These are phyloP conservation scores for Yponomeuta sedellus DNA, from an alignment of 2,888 invertebrate species.

Conservation along the genomic window DNA sequence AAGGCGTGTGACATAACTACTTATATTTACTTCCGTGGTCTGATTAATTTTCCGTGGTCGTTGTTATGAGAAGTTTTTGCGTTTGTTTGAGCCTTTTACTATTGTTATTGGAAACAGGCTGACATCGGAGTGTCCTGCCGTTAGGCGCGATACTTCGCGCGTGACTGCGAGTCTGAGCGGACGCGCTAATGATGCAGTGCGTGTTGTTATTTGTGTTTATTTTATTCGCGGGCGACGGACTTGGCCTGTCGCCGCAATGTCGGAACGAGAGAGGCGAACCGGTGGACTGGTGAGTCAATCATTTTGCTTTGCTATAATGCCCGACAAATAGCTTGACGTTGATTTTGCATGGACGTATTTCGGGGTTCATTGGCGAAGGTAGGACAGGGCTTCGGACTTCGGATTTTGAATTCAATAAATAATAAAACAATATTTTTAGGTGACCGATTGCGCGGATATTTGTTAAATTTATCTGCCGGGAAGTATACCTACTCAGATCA, in stretches of 20 bases:
- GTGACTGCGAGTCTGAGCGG: background rate
- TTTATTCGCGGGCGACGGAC: constrained; percentile 38
- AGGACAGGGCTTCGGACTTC: too few relatives aligned
- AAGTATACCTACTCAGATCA: too few relatives aligned
- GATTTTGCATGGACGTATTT: too few relatives aligned
- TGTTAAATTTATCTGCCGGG: too few relatives aligned
- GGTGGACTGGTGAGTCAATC: constrained; percentile 81
- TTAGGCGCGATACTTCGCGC: background rate
- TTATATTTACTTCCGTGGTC: background rate
- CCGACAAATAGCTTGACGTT: too few relatives aligned
- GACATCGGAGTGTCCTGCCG: background rate
- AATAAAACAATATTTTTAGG: too few relatives aligned
- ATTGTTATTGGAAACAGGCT: background rate
- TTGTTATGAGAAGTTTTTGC: background rate
- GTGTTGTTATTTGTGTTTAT: constrained; percentile 32
- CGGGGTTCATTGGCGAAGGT: too few relatives aligned
- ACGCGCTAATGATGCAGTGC: background rate
- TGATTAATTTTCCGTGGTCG: background rate
- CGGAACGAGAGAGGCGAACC: constrained; percentile 79
- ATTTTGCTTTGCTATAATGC: constrained; percentile 6
- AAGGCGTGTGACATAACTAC: background rate
- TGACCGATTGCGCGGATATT: too few relatives aligned
- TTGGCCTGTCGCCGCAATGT: constrained; percentile 46
- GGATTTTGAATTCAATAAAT: too few relatives aligned
- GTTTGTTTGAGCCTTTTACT: background rate